phyloP scores from a whole-genome alignment of 2,113 vertebrate species.

The Thermophis baileyi region DNA sequence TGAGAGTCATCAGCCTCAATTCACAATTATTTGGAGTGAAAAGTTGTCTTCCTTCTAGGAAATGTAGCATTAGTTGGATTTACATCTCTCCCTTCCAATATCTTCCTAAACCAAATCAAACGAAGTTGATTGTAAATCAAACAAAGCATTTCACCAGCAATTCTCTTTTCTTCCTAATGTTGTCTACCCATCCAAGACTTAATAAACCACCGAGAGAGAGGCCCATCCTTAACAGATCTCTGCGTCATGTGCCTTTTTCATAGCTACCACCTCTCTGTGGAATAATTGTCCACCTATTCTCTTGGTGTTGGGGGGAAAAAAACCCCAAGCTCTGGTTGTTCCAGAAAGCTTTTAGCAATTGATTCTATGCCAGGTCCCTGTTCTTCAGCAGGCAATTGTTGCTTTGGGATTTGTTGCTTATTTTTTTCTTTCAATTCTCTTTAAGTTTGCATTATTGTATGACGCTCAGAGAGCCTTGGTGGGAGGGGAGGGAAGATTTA shows the following conservation, averaged over 20 bases:
- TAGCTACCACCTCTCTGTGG: background rate
- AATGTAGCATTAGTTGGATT: background rate
- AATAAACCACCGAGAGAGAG: background rate
- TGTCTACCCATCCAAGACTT: background rate
- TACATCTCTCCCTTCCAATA: background rate
- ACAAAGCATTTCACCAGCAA: background rate
- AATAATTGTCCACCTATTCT: background rate
- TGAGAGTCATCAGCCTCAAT: background rate
- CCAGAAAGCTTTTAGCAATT: background rate
- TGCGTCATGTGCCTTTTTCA: background rate
- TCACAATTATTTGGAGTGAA: background rate
- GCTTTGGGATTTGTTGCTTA: background rate
- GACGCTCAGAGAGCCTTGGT: background rate
- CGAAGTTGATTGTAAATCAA: background rate
- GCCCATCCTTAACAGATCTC: background rate
- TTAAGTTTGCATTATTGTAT: background rate
- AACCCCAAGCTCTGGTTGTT: background rate
- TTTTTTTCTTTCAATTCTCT: background rate
- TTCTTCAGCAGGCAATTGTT: background rate
- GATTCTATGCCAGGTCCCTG: background rate
- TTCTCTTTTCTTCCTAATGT: background rate
- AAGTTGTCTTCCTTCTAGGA: background rate
- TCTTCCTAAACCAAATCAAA: background rate
- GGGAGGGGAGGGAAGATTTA: background rate
- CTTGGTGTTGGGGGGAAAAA: background rate